These are phyloP conservation scores for Gallirallus australis DNA, from an alignment of 2,797 vertebrate genomes.

Conservation along the genomic window DNA sequence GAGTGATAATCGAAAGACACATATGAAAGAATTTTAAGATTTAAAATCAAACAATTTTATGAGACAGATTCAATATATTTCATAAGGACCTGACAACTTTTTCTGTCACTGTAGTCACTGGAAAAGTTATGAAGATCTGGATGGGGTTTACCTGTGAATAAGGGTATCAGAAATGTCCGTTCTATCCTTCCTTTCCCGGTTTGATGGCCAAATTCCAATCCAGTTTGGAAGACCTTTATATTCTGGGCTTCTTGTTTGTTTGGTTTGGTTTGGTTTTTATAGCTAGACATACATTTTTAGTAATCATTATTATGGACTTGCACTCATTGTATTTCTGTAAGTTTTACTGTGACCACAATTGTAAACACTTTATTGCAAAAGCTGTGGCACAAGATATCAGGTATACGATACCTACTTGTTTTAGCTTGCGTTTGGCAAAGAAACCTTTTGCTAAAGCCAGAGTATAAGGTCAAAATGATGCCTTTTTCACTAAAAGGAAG, in stretches of 20 bases:
- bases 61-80: not conserved
- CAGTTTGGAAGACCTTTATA: not conserved
- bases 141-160: not conserved
- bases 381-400: not conserved
- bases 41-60: not conserved
- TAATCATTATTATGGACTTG: not conserved
- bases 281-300: not conserved
- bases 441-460: not conserved
- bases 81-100: not conserved
- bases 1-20: slow-evolving; percentile 16
- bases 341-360: not conserved
- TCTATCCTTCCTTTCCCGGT: not conserved
- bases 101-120: not conserved
- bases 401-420: not conserved
- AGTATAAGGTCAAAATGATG: not conserved
- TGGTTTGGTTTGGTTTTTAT: not conserved
- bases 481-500: not conserved
- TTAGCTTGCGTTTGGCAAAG: not conserved
- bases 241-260: not conserved
- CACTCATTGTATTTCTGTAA: not conserved
- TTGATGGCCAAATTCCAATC: not conserved
- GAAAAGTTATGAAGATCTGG: not conserved
- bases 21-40: not conserved
- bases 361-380: not conserved
- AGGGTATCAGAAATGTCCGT: not conserved